A percentile compares a stretch with the other conserved stretches of the same genome.
phyloP scores from a whole-genome alignment of 2,888 invertebrate species.

The Arctia plantaginis region DNA sequence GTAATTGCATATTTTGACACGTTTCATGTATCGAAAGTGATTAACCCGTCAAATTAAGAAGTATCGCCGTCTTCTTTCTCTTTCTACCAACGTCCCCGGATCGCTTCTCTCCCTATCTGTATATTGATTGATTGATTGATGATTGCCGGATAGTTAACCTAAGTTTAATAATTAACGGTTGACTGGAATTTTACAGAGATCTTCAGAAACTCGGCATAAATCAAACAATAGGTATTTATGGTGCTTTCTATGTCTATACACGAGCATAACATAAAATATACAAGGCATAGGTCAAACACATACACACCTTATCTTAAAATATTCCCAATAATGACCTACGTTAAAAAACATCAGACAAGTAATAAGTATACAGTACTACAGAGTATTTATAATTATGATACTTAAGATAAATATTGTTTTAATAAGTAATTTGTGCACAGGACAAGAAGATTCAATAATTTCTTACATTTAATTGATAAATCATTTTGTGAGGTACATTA shows the following conservation, averaged over 20 bases:
- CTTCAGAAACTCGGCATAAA: neutral
- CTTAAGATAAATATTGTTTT: neutral
- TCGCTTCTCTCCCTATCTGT: too few relatives aligned
- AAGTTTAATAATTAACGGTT: neutral
- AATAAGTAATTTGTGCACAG: slow-evolving; percentile 4
- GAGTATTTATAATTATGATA: neutral
- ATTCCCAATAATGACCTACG: slow-evolving; percentile 83
- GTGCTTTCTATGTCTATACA: slow-evolving; percentile 33
- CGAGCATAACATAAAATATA: slow-evolving; percentile 29
- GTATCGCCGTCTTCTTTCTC: too few relatives aligned
- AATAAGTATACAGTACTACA: slow-evolving; percentile 37
- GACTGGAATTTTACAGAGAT: neutral
- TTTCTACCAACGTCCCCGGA: too few relatives aligned
- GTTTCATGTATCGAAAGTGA: too few relatives aligned
- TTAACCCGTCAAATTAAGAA: too few relatives aligned
- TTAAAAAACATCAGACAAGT: slow-evolving; percentile 65
- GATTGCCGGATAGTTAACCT: neutral
- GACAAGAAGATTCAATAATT: neutral
- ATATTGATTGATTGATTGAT: too few relatives aligned
- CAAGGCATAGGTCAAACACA: slow-evolving; percentile 27
- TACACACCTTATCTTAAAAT: slow-evolving; percentile 81
- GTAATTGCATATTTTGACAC: too few relatives aligned
- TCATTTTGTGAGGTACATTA: neutral
- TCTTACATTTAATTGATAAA: neutral
- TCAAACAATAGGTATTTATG: neutral